phyloP scores from a whole-genome alignment of 2,888 invertebrate genomes.

The Blastobasis lacticolella region DNA sequence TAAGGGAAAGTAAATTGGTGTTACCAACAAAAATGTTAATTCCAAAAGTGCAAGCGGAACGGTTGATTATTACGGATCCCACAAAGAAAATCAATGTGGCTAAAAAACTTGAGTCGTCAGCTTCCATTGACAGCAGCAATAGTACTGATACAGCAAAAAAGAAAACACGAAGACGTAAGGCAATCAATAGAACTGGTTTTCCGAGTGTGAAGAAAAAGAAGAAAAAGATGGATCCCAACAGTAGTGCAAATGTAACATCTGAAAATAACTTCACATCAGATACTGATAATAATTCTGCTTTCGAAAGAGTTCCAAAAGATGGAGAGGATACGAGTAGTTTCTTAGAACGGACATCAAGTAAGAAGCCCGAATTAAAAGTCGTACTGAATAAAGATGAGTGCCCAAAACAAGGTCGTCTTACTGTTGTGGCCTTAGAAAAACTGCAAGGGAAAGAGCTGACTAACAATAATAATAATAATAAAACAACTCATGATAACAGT shows the following conservation, averaged over 20 bases:
- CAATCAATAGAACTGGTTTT: slow-evolving; percentile 90
- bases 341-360: slow-evolving; percentile 73
- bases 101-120: slow-evolving; percentile 39
- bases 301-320: slow-evolving; percentile 80
- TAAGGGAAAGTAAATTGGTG: slow-evolving; percentile 65
- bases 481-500: slow-evolving; percentile 10
- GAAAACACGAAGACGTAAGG: slow-evolving; percentile 79
- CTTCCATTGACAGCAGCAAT: slow-evolving; percentile 36
- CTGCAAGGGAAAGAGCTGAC: slow-evolving; percentile 66
- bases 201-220: slow-evolving; percentile 89
- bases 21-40: slow-evolving; percentile 52
- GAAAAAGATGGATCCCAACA: slow-evolving; percentile 71
- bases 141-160: slow-evolving; percentile 43
- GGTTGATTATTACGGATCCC: slow-evolving; percentile 36
- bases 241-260: slow-evolving; percentile 32
- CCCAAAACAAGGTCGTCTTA: slow-evolving; percentile 70
- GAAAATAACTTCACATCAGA: slow-evolving; percentile 56
- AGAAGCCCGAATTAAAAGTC: slow-evolving; percentile 62
- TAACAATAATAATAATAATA: slow-evolving; percentile 35
- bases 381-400: slow-evolving; percentile 68
- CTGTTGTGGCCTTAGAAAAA: slow-evolving; percentile 76
- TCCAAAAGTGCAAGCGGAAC: slow-evolving; percentile 59
- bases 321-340: slow-evolving; percentile 80
- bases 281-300: slow-evolving; percentile 63
- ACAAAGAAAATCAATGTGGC: slow-evolving; percentile 38